Conservation (phyloP, 1,140 invertebrate genomes). For the Anadara kagoshimensis region DNA sequence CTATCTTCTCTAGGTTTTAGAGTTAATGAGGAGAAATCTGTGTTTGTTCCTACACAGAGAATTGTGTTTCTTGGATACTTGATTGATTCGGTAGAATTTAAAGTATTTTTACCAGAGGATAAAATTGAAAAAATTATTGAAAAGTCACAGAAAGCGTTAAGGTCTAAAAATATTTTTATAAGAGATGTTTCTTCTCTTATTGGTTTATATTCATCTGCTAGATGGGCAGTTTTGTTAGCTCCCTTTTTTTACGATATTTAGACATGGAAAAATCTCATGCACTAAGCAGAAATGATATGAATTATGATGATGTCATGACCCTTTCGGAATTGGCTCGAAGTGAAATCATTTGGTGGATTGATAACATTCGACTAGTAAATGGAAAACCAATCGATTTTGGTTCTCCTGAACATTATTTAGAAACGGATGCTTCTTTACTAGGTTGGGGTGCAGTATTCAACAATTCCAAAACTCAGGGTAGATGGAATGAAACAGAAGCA, state of each 20-base stretch:
- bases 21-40: constrained; percentile 15
- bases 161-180: not conserved
- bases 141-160: too few relatives aligned
- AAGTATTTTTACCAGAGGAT: constrained; percentile 6
- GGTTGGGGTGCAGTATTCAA: not conserved
- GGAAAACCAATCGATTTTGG: not conserved
- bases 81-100: constrained; percentile 2
- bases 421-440: not conserved
- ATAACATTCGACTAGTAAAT: not conserved
- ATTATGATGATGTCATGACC: not conserved
- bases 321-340: not conserved
- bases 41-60: not conserved
- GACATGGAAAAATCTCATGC: not conserved
- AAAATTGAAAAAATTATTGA: constrained; percentile 14
- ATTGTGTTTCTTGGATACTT: constrained; percentile 14
- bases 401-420: not conserved
- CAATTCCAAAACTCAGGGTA: not conserved
- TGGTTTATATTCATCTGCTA: not conserved
- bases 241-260: not conserved
- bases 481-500: not conserved
- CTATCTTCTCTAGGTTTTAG: too few relatives aligned
- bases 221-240: not conserved
- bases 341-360: not conserved
- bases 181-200: not conserved
- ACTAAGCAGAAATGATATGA: not conserved